Evolutionary conservation across 2,797 vertebrate genomes (phyloP).

Genomic region (Sphenopsis melanotis): DNA sequence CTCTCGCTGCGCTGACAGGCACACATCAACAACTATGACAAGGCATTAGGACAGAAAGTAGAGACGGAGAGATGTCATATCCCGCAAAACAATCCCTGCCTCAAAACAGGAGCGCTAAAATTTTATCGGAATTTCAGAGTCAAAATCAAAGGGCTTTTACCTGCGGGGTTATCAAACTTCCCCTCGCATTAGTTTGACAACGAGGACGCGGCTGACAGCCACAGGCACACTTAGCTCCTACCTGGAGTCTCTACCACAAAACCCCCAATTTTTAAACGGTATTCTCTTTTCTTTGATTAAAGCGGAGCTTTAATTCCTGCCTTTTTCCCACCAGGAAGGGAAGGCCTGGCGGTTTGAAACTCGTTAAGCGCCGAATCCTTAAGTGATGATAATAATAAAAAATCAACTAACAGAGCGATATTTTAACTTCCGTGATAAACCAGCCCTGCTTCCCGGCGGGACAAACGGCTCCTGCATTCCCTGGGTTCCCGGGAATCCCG

Average conservation of each 20-base stretch:
- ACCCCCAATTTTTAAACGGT: neutral
- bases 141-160: slow-evolving; percentile 59
- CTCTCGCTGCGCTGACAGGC: slow-evolving; percentile 86
- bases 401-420: neutral
- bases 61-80: slow-evolving; percentile 76
- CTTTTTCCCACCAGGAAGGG: neutral
- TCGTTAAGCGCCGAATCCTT: neutral
- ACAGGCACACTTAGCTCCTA: slow-evolving; percentile 23
- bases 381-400: neutral
- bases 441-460: neutral
- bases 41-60: slow-evolving; percentile 81
- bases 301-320: slow-evolving; percentile 41
- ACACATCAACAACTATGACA: slow-evolving; percentile 86
- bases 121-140: slow-evolving; percentile 71
- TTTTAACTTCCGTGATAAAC: neutral
- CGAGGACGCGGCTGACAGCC: neutral
- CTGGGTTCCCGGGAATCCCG: neutral
- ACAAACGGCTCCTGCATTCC: neutral
- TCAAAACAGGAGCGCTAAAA: slow-evolving; percentile 56
- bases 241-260: slow-evolving; percentile 60
- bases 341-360: neutral
- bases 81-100: slow-evolving; percentile 71
- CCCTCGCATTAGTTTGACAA: slow-evolving; percentile 22
- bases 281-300: neutral
- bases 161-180: slow-evolving; percentile 53